phyloP scores from a whole-genome alignment of 1,140 invertebrate genomes.

The Leptinotarsa undecemlineata region DNA sequence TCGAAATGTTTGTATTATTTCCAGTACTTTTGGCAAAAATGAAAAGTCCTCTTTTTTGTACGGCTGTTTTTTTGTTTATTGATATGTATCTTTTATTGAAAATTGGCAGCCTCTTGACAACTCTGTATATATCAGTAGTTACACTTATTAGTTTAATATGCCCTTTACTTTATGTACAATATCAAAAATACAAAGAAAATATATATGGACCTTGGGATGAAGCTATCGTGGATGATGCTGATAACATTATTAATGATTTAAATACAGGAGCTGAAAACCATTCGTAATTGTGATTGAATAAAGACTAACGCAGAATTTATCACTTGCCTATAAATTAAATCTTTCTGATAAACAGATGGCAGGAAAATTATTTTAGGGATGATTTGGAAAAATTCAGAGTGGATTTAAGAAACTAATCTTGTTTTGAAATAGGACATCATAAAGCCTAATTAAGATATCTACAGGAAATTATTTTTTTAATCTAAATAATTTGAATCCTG shows the following conservation, averaged over 20 bases:
- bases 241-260: constrained; percentile 47
- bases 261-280: background rate
- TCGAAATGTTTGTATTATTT: constrained; percentile 86
- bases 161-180: constrained; percentile 74
- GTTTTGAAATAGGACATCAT: too few relatives aligned
- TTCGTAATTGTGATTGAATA: too few relatives aligned
- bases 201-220: constrained; percentile 97
- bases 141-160: constrained; percentile 74
- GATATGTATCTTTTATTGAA: constrained; percentile 61
- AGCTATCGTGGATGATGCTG: constrained; percentile 70
- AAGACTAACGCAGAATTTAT: too few relatives aligned
- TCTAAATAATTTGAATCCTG: too few relatives aligned
- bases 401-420: too few relatives aligned
- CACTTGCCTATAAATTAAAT: too few relatives aligned
- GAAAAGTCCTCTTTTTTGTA: constrained; percentile 53
- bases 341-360: too few relatives aligned
- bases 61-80: constrained; percentile 54
- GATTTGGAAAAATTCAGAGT: too few relatives aligned
- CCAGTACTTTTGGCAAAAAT: constrained; percentile 75
- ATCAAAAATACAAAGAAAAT: constrained; percentile 88
- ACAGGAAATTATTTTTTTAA: too few relatives aligned
- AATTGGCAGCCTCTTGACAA: constrained; percentile 63
- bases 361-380: too few relatives aligned
- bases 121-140: constrained; percentile 65
- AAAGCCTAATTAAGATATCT: too few relatives aligned